Base-by-base conservation (phyloP, 2,888 invertebrate species). In the Lapara coniferarum region DNA sequence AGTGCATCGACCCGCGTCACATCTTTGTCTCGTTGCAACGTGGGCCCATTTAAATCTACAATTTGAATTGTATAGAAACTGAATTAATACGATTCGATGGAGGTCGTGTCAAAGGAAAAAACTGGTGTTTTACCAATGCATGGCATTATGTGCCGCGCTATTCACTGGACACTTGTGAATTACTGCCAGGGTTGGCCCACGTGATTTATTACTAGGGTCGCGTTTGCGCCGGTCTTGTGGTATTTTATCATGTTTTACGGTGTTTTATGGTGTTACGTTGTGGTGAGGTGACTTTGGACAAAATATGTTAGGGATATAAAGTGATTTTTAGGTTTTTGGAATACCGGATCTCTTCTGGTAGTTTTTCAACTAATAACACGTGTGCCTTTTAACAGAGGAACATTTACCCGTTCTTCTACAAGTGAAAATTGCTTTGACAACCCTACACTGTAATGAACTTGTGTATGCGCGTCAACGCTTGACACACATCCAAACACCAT, bases 91-190 rank as follows among this genome's bases (percentile, higher is more conserved):
- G 10, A 63, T 63, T 37, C 19, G 49, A 13, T 12, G 13, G 63
- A 19, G 55, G 19, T 16, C 53, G 44, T 12, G 16, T 46, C 46
- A 49, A 63, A 63, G 13, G 49, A 63, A 63, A 49, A 19, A 63
- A 46, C 19, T 19, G 19, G 49, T 49, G 69, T 74, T 72, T 66
- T 67, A 72, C 72, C 51, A 73, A 72, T 72, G 71, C 72, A 68
- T 37, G 25, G 56, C 56, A 69, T 70, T 71, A 73, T 68, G 66
- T 56, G n/a, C 66, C 66, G 68, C 44, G 71, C 66, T 71, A 75
- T 58, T 68, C 70, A 13, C 66, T 67, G 70, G 70, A 73, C 71
- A 72, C 67, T 71, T 72, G 68, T 67, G 67, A 68, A 70, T 56
- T 66, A 30, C 49, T n/a, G 4, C 7, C 69, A 74, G 73, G 74